Conservation (phyloP, 2,113 vertebrate genomes). For the Egretta garzetta region DNA sequence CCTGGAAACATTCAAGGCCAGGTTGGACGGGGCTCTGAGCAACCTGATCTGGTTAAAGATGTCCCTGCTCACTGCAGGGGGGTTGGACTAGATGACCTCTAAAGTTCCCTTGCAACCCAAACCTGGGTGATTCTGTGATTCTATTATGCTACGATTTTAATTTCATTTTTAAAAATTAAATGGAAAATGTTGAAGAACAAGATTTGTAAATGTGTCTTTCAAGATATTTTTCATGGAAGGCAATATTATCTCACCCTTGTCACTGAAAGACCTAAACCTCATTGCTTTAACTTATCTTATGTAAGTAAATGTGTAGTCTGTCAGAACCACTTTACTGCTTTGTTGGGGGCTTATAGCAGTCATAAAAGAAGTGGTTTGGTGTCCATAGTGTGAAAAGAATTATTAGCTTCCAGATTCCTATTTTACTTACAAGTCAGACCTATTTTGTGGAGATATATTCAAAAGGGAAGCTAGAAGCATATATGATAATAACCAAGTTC, state of each 20-base stretch:
- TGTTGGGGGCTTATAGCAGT: neutral
- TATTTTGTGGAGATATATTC: neutral
- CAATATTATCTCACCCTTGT: neutral
- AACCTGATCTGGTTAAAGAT: neutral
- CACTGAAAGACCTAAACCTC: neutral
- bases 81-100: neutral
- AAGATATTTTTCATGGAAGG: neutral
- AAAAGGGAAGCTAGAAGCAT: neutral
- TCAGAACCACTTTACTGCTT: neutral
- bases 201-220: neutral
- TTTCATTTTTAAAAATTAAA: neutral
- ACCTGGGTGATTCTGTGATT: neutral
- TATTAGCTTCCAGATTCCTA: neutral
- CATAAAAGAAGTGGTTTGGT: neutral
- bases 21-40: neutral
- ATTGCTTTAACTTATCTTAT: neutral
- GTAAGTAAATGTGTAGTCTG: neutral
- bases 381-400: neutral
- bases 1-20: neutral
- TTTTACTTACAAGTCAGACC: neutral
- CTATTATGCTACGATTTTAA: neutral
- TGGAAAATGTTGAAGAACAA: neutral
- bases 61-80: accelerated
- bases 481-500: neutral
- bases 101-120: neutral